Evolutionary conservation across 2,113 vertebrate species (phyloP).

Genomic region (Stigmatopora nigra): DNA sequence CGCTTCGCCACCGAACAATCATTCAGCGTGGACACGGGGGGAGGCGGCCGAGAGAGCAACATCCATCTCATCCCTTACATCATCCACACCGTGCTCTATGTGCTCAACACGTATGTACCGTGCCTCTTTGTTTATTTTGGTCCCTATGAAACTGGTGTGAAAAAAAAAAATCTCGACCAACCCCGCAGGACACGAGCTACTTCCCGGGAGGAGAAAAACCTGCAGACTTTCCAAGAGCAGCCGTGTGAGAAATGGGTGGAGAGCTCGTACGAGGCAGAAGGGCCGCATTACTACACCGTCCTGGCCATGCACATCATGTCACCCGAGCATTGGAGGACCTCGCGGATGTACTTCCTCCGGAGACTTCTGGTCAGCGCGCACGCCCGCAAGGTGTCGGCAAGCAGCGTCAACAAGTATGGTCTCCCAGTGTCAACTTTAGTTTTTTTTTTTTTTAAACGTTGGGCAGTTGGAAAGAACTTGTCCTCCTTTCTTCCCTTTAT

Average conservation of each 20-base stretch:
- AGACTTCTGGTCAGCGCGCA: conserved; percentile 84
- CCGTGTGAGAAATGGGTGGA: conserved; percentile 95
- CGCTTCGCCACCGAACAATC: conserved; percentile 97
- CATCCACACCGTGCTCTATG: conserved; percentile 97
- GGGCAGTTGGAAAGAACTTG: not conserved
- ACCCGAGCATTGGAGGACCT: conserved; percentile 81
- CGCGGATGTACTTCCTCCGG: conserved; percentile 80
- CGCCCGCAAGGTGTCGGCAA: conserved; percentile 78
- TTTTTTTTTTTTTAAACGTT: not conserved
- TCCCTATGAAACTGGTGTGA: not conserved
- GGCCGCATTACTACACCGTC: conserved; percentile 89
- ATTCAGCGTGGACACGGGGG: conserved; percentile 91
- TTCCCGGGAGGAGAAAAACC: conserved; percentile 92
- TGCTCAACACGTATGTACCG: conserved; percentile 90
- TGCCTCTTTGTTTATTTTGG: no score
- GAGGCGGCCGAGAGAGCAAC: conserved; percentile 96
- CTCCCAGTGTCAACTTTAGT: not conserved
- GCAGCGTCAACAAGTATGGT: conserved; percentile 82
- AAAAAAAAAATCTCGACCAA: not conserved
- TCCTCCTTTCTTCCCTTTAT: conserved; percentile 2
- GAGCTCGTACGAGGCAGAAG: conserved; percentile 90
- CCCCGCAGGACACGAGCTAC: conserved; percentile 84
- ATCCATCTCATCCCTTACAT: conserved; percentile 98
- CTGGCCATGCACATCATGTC: conserved; percentile 87
- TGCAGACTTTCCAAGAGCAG: conserved; percentile 95